Evolutionary conservation across 2,797 vertebrate species (phyloP), one percentile per base, ranked within the genome.

Genomic region (Megaceryle alcyon): DNA sequence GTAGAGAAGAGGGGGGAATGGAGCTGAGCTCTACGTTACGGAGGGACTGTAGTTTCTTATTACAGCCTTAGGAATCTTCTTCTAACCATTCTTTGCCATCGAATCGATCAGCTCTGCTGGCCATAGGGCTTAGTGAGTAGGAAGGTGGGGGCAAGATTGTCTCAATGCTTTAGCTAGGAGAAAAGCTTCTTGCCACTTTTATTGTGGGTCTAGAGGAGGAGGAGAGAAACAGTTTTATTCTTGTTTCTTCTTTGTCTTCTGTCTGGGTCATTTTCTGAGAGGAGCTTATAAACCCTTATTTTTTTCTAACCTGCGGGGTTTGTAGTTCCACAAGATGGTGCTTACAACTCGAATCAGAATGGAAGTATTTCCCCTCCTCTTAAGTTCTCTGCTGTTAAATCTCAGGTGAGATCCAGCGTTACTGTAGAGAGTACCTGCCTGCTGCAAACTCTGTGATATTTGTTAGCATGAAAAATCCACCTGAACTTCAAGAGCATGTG

Each of bases 271-370:
- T 51, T 78, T 76, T 48, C 17, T 39, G 26, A 86, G n/a, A 72
- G 31, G 63, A 90, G 17, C 11, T 53, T 41, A 44, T 75, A 71
- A 90, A 64, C 10, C 6, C 3, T 0, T 70, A 11, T 22, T 56
- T 88, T 66, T 82, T 64, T 29, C 44, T 87, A 6, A 64, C 77
- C 44, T 78, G 11, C 26, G 77, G 71, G 25, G 28, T 94, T 91
- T 89, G 33, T 82, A 54, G 18, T 85, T 91, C 69, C 87, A 78
- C 76, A 91, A 96, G 76, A 95, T 94, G 95, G 89, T 92, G 86
- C 79, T 91, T 96, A 61, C 63, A 80, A 77, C 51, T 61, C 43
- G 85, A 88, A 92, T 82, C 75, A 93, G 94, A 93, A 97, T 97
- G 92, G 84, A 91, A 94, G 86, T 28, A 21, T 71, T 90, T 73